A percentile compares a stretch with the other conserved stretches of the same genome.
phyloP scores from a whole-genome alignment of 2,888 invertebrate species.

The Cinara cedri region DNA sequence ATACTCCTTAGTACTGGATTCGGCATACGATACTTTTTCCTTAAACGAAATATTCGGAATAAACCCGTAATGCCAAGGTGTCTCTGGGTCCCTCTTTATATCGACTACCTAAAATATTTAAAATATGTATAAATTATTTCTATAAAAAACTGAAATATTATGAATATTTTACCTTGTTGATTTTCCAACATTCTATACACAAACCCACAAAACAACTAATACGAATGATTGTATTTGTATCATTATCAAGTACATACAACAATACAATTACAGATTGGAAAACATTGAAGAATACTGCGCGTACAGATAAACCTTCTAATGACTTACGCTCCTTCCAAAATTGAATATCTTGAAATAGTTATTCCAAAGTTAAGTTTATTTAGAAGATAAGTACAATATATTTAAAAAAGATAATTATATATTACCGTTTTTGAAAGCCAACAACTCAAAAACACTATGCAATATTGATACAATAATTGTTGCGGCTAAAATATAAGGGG shows the following conservation, averaged over 20 bases:
- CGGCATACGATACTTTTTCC: slow-evolving; percentile 96
- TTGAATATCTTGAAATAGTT: slow-evolving; percentile 78
- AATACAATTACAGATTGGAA: slow-evolving; percentile 95
- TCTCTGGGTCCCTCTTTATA: slow-evolving; percentile 77
- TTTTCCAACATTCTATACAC: slow-evolving; percentile 98
- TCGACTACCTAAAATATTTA: slow-evolving; percentile 71
- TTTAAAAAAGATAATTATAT: not conserved
- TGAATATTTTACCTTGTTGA: slow-evolving; percentile 75
- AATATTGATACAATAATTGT: slow-evolving; percentile 92
- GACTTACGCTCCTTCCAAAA: slow-evolving; percentile 99
- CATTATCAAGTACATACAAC: slow-evolving; percentile 96
- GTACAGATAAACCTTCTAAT: slow-evolving; percentile 94
- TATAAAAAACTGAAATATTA: not conserved
- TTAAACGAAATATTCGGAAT: slow-evolving; percentile 81
- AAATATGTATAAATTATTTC: not conserved
- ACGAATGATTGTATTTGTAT: slow-evolving; percentile 94
- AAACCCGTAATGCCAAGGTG: slow-evolving; percentile 73
- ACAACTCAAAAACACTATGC: slow-evolving; percentile 96
- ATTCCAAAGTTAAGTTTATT: not conserved
- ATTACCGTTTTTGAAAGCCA: slow-evolving; percentile 96
- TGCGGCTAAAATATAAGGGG: slow-evolving; percentile 89
- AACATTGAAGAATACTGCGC: slow-evolving; percentile 97
- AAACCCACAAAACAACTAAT: slow-evolving; percentile 94
- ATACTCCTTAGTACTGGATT: slow-evolving; percentile 91
- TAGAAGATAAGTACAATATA: not conserved